These are phyloP conservation scores for Platycercus adscitus DNA, from an alignment of 2,113 vertebrate genomes.

Conservation along the genomic window DNA sequence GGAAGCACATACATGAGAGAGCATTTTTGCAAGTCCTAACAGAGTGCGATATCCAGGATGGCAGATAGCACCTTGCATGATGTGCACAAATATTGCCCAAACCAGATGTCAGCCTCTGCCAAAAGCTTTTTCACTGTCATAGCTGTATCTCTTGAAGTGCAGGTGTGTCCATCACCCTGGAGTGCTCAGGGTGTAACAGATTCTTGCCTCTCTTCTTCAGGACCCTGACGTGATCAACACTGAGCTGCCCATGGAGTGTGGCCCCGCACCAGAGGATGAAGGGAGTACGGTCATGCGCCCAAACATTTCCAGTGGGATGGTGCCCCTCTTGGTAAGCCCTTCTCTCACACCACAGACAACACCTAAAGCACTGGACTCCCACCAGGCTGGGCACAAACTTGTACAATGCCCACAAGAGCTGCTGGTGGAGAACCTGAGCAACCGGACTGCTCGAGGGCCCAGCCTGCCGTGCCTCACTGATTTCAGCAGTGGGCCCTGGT, in stretches of 20 bases:
- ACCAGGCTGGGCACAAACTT: constrained; percentile 39
- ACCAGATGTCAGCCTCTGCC: background rate
- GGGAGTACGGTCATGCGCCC: constrained; percentile 73
- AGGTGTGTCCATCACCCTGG: background rate
- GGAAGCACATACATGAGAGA: background rate
- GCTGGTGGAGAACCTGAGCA: constrained; percentile 75
- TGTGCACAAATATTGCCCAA: background rate
- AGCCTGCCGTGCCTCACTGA: constrained; percentile 56
- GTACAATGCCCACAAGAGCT: constrained; percentile 75
- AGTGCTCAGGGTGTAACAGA: background rate
- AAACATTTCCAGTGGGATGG: constrained; percentile 75
- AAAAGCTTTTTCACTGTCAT: background rate
- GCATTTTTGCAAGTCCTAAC: background rate
- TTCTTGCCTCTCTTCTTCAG: constrained; percentile 61
- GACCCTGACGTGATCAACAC: constrained; percentile 92
- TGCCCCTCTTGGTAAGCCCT: constrained; percentile 77
- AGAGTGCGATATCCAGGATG: background rate
- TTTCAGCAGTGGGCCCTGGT: constrained; percentile 19
- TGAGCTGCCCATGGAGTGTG: constrained; percentile 83
- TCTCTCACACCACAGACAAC: constrained; percentile 54
- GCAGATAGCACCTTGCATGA: background rate
- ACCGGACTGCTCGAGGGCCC: constrained; percentile 69
- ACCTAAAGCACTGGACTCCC: constrained; percentile 14
- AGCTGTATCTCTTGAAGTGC: background rate
- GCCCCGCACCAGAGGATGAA: constrained; percentile 83